Evolutionary conservation across 2,888 invertebrate genomes (phyloP).

Genomic region (Platycnemis pennipes): DNA sequence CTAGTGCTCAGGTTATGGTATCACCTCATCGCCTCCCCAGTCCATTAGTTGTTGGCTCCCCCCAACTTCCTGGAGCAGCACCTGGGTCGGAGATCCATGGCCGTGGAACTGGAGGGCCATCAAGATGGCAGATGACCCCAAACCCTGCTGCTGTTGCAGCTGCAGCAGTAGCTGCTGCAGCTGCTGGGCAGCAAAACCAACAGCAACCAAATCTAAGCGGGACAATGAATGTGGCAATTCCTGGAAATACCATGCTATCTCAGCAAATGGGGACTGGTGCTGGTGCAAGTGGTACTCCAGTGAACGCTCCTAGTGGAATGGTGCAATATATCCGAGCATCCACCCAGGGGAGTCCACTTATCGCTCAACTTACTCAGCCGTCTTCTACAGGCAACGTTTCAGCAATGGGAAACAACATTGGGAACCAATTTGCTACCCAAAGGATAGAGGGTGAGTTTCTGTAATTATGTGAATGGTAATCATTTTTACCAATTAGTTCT

Average conservation of each 20-base stretch:
- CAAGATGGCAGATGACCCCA: constrained; percentile 50
- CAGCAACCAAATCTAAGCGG: constrained; percentile 17
- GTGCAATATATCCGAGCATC: constrained; percentile 56
- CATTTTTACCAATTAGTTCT: no score
- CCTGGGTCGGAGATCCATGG: constrained; percentile 44
- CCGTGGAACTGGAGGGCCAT: constrained; percentile 34
- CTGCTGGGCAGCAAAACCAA: constrained; percentile 53
- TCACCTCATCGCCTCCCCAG: constrained; percentile 58
- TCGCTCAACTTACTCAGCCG: constrained; percentile 82
- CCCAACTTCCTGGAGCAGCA: constrained; percentile 3
- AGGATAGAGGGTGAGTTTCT: constrained; percentile 57
- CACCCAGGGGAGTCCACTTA: constrained; percentile 80
- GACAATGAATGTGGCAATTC: constrained; percentile 5
- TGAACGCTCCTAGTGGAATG: constrained; percentile 47
- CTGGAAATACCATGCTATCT: constrained; percentile 17
- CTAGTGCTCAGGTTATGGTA: constrained; percentile 71
- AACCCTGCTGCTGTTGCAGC: constrained; percentile 36
- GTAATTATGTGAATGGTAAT: neutral
- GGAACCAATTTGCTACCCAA: constrained; percentile 59
- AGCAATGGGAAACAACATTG: constrained; percentile 38
- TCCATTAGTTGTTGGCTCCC: constrained; percentile 40
- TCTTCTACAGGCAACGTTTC: constrained; percentile 76
- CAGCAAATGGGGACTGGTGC: constrained; percentile 13
- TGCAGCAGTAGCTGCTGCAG: constrained; percentile 24
- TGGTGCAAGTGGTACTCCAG: neutral